Evolutionary conservation across 2,797 vertebrate species (phyloP).

Genomic region (Crenichthys baileyi): DNA sequence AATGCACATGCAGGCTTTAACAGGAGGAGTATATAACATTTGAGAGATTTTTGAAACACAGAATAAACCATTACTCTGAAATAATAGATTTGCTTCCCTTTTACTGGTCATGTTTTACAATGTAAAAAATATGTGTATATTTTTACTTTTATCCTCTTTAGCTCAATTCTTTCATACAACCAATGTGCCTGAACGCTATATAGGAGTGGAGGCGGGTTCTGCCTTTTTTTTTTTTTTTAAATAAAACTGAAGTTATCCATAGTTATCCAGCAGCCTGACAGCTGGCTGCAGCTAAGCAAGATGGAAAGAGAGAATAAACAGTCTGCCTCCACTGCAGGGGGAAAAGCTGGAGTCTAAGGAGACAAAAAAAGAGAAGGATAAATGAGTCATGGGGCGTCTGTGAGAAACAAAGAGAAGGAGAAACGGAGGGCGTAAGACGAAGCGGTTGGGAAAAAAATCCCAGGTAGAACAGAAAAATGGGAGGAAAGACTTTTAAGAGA

Average conservation of each 20-base stretch:
- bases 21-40: background rate
- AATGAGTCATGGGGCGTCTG: constrained; percentile 46
- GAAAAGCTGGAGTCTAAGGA: constrained; percentile 55
- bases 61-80: background rate
- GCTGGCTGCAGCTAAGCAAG: constrained; percentile 68
- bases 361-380: constrained; percentile 62
- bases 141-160: background rate
- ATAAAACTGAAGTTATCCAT: constrained; percentile 64
- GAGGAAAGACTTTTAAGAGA: constrained; percentile 17
- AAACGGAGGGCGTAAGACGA: background rate
- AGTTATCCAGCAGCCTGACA: constrained; percentile 67
- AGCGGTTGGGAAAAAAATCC: constrained; percentile 13
- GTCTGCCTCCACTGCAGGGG: constrained; percentile 59
- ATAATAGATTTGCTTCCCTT: background rate
- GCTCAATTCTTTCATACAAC: background rate
- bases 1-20: background rate
- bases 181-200: constrained; percentile 24
- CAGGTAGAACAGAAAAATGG: constrained; percentile 21
- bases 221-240: constrained; percentile 35
- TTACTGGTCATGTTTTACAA: background rate
- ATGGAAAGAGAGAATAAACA: constrained; percentile 74
- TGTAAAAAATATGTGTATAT: background rate
- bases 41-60: background rate
- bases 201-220: constrained; percentile 20
- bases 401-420: constrained; percentile 22